phyloP scores from a whole-genome alignment of 2,113 vertebrate species.

The Ceyx margarethae region DNA sequence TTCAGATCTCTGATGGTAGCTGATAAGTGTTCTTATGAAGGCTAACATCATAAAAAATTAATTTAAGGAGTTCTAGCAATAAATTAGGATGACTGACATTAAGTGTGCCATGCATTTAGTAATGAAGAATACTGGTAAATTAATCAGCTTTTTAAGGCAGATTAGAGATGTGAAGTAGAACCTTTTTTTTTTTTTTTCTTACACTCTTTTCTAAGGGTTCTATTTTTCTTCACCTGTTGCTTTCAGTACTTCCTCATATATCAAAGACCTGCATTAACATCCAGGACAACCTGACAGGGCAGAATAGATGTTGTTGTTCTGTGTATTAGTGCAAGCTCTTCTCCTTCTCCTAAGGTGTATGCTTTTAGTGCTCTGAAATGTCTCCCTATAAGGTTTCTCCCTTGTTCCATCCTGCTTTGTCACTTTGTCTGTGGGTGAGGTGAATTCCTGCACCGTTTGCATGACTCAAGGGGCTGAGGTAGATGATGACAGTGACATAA shows the following conservation, averaged over 20 bases:
- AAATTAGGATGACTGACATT: slow-evolving; percentile 27
- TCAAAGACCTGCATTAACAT: not conserved
- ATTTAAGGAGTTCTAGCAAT: slow-evolving; percentile 48
- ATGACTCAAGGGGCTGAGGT: not conserved
- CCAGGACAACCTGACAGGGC: not conserved
- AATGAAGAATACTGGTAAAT: not conserved
- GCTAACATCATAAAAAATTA: slow-evolving; percentile 51
- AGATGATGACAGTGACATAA: not conserved
- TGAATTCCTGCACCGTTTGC: not conserved
- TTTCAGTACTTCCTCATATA: not conserved
- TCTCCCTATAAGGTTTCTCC: not conserved
- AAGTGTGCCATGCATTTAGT: slow-evolving; percentile 10
- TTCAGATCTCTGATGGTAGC: slow-evolving; percentile 52
- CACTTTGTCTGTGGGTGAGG: too few relatives aligned
- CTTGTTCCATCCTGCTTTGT: not conserved
- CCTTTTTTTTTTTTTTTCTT: not conserved
- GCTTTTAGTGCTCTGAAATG: not conserved
- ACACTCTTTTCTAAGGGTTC: not conserved
- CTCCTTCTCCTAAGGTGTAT: not conserved
- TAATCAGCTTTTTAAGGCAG: not conserved
- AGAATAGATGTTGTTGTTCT: not conserved
- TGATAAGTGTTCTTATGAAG: slow-evolving; percentile 51
- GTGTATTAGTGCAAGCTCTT: not conserved
- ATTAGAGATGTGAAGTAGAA: not conserved
- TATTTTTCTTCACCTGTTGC: not conserved